phyloP scores from a whole-genome alignment of 1,140 invertebrate species.

The Tigriopus japonicus region DNA sequence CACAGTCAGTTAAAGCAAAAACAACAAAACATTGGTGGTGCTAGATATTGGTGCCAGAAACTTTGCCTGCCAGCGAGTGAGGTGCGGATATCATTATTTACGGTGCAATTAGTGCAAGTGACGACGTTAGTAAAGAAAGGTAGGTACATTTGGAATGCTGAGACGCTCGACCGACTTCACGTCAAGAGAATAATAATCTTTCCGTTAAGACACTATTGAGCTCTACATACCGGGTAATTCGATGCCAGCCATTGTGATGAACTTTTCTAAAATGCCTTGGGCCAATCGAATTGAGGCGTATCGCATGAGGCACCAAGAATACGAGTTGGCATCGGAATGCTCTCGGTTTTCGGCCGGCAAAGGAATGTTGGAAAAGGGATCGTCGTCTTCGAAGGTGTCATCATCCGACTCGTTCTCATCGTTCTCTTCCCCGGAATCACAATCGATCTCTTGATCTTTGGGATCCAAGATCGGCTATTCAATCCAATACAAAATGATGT shows the following conservation, averaged over 20 bases:
- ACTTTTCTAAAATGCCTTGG: constrained; percentile 53
- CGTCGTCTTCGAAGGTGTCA: constrained; percentile 19
- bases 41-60: too few species aligned
- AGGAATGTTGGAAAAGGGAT: constrained; percentile 15
- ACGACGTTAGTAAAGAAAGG: neutral
- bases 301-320: constrained; percentile 83
- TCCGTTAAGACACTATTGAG: too few species aligned
- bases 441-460: constrained; percentile 52
- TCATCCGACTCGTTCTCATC: constrained; percentile 19
- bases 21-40: too few species aligned
- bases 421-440: constrained; percentile 65
- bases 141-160: neutral
- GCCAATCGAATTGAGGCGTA: constrained; percentile 66
- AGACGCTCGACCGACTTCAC: too few species aligned
- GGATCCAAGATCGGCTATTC: constrained; percentile 41
- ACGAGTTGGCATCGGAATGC: constrained; percentile 76
- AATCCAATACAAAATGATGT: constrained; percentile 14
- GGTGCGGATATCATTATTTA: too few species aligned
- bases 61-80: too few species aligned
- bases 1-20: too few species aligned
- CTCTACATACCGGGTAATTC: constrained; percentile 57
- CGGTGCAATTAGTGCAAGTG: too few species aligned
- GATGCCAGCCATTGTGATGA: constrained; percentile 64
- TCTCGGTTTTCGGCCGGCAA: constrained; percentile 43
- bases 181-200: too few species aligned